Evolutionary conservation across 2,888 invertebrate genomes (phyloP).

Genomic region (Watsonalla binaria): DNA sequence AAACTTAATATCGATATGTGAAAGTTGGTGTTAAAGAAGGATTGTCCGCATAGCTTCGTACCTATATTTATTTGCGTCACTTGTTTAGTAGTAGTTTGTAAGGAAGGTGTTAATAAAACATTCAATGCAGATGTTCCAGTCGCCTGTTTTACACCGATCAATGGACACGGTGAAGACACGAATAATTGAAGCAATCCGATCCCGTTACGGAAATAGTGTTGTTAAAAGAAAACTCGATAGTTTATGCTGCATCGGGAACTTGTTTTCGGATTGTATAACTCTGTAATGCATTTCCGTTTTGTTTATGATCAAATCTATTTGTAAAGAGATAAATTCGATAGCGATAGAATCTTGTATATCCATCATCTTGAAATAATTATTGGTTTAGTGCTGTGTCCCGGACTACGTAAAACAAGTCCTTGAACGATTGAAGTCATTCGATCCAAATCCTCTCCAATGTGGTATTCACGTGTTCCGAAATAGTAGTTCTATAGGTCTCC

Average conservation of each 20-base stretch:
- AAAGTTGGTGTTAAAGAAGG: too few species aligned
- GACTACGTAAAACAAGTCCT: too few species aligned
- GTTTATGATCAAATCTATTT: too few species aligned
- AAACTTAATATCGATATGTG: too few species aligned
- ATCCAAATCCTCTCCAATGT: too few species aligned
- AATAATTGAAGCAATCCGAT: slow-evolving; percentile 42
- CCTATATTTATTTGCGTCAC: background rate
- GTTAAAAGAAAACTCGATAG: slow-evolving; percentile 3
- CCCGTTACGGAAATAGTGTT: slow-evolving; percentile 16
- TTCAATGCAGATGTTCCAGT: slow-evolving; percentile 23
- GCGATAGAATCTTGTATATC: too few species aligned
- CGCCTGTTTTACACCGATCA: slow-evolving; percentile 17
- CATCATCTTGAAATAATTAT: too few species aligned
- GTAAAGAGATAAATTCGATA: too few species aligned
- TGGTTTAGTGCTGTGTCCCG: too few species aligned
- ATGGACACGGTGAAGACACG: slow-evolving; percentile 10
- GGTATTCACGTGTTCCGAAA: too few species aligned
- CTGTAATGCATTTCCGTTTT: background rate
- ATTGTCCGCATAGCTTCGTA: background rate
- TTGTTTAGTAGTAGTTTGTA: slow-evolving; percentile 11
- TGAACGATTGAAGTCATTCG: too few species aligned
- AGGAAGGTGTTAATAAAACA: slow-evolving; percentile 29
- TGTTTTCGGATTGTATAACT: background rate
- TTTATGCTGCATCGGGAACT: background rate
- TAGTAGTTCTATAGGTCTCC: too few species aligned